phyloP scores from a whole-genome alignment of 2,888 invertebrate species.

The Pyrrhosoma nymphula region DNA sequence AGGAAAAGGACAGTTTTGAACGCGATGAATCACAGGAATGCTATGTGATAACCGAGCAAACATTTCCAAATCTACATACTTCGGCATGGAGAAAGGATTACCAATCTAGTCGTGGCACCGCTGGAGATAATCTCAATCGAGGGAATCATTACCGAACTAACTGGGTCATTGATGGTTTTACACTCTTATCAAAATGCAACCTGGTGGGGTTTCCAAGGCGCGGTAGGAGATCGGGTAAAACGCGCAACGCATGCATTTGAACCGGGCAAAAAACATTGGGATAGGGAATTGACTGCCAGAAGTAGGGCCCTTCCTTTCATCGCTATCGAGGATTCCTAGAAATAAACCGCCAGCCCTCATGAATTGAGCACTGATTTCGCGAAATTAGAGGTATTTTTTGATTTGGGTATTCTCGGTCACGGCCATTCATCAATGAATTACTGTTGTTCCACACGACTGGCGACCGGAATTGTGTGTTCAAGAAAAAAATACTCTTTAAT shows the following conservation, averaged over 20 bases:
- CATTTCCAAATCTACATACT: not conserved
- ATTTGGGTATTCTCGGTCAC: not conserved
- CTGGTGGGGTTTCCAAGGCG: not conserved
- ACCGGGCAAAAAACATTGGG: not conserved
- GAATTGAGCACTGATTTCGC: not conserved
- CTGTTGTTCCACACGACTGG: too few species aligned
- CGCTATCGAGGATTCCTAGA: not conserved
- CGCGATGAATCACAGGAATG: not conserved
- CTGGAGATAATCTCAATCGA: not conserved
- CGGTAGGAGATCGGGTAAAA: not conserved
- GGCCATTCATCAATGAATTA: too few species aligned
- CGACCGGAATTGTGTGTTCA: too few species aligned
- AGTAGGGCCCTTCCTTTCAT: not conserved
- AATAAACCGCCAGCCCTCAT: not conserved
- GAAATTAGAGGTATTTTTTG: not conserved
- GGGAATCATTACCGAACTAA: conserved; percentile 11
- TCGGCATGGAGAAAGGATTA: not conserved
- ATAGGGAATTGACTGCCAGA: not conserved
- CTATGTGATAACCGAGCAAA: not conserved
- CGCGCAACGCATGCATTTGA: not conserved
- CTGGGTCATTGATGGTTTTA: not conserved
- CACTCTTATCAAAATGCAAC: not conserved
- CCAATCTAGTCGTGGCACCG: not conserved
- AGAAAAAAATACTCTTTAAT: too few species aligned
- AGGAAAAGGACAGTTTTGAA: not conserved